Evolutionary conservation across 2,113 vertebrate genomes (phyloP).

Genomic region (Setophaga kirtlandii): DNA sequence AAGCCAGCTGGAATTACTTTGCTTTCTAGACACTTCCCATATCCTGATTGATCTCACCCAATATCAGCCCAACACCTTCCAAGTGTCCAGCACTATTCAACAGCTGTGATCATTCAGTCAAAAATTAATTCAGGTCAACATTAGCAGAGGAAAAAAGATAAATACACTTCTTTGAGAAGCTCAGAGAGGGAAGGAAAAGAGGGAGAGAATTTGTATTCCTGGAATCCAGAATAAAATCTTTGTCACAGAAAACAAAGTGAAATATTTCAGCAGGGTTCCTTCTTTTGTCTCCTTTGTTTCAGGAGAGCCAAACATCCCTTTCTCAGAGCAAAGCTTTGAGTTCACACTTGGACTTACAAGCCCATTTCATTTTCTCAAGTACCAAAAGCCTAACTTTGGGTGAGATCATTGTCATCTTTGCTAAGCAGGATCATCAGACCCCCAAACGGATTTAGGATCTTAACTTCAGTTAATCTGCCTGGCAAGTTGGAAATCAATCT

Average conservation of each 20-base stretch:
- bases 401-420: neutral
- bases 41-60: neutral
- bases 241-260: neutral
- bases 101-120: neutral
- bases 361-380: neutral
- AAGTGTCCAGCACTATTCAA: neutral
- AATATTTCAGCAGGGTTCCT: neutral
- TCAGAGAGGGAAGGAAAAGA: neutral
- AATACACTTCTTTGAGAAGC: neutral
- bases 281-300: neutral
- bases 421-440: neutral
- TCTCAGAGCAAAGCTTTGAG: neutral
- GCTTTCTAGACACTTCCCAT: neutral
- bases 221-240: neutral
- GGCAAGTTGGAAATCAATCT: conserved; percentile 12
- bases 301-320: neutral
- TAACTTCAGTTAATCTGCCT: conserved; percentile 29
- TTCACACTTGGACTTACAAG: neutral
- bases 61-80: neutral
- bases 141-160: neutral
- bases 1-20: neutral
- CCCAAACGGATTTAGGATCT: neutral
- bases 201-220: neutral
- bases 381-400: neutral
- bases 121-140: neutral